These are phyloP conservation scores for Drosophila sulfurigaster DNA, from an alignment of 1,140 invertebrate species.

Conservation along the genomic window DNA sequence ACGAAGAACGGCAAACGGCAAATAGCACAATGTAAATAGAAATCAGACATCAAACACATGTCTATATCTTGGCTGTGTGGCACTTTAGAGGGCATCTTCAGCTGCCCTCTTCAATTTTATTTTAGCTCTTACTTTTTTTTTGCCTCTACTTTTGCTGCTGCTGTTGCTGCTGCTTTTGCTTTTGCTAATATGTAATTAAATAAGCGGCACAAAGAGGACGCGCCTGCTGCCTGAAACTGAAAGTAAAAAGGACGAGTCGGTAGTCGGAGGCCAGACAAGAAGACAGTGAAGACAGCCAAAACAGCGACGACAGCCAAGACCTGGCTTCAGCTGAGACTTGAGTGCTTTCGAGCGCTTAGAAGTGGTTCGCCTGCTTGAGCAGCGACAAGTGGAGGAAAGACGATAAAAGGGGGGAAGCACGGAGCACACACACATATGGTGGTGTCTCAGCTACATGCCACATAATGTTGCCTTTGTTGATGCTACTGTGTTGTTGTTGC, in stretches of 20 bases:
- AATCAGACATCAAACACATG: conserved; percentile 54
- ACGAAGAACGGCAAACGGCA: not conserved
- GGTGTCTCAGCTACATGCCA: conserved; percentile 38
- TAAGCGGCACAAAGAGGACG: conserved; percentile 74
- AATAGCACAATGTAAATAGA: conserved; percentile 38
- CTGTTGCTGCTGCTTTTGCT: conserved; percentile 36
- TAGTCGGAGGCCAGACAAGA: conserved; percentile 17
- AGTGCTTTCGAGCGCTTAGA: conserved; percentile 71
- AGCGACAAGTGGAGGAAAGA: conserved; percentile 42
- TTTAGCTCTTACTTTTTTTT: conserved; percentile 28
- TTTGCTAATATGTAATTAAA: conserved; percentile 83
- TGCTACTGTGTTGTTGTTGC: conserved; percentile 41
- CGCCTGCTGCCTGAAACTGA: conserved; percentile 44
- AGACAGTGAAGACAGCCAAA: too few species aligned
- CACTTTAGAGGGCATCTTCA: conserved; percentile 30
- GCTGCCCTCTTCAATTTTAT: conserved; percentile 26
- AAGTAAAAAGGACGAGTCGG: conserved; percentile 24
- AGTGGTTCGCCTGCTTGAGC: conserved; percentile 73
- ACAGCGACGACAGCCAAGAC: not conserved
- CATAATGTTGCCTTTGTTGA: conserved; percentile 31
- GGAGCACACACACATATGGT: conserved; percentile 58
- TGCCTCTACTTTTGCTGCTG: not conserved
- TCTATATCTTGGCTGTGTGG: conserved; percentile 17
- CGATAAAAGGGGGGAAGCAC: not conserved
- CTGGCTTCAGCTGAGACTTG: conserved; percentile 31